phyloP scores from a whole-genome alignment of 1,140 invertebrate species.

The Delia radicum region DNA sequence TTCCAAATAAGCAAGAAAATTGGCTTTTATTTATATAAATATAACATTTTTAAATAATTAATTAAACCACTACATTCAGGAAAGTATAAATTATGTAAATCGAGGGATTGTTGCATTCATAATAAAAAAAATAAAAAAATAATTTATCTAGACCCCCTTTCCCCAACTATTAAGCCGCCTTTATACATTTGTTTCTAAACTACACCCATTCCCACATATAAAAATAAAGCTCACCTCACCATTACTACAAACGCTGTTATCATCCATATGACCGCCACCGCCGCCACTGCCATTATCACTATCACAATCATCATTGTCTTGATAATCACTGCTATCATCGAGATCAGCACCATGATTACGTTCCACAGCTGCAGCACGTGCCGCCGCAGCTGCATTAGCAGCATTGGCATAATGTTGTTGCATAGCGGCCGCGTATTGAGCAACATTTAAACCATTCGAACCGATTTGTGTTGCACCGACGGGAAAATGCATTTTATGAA shows the following conservation, averaged over 20 bases:
- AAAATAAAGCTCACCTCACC: conserved; percentile 56
- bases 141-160: neutral
- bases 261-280: conserved; percentile 45
- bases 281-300: conserved; percentile 45
- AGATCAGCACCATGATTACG: conserved; percentile 32
- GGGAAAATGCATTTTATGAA: conserved; percentile 33
- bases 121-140: too few relatives aligned
- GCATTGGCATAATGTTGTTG: conserved; percentile 51
- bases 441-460: conserved; percentile 47
- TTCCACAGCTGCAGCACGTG: conserved; percentile 32
- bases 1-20: too few relatives aligned
- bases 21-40: too few relatives aligned
- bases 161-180: neutral
- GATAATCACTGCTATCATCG: conserved; percentile 51
- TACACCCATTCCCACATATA: conserved; percentile 29
- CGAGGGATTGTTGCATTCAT: too few relatives aligned
- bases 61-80: too few relatives aligned
- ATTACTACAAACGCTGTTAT: conserved; percentile 57
- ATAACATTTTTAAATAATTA: too few relatives aligned
- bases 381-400: conserved; percentile 41
- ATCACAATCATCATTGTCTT: conserved; percentile 52
- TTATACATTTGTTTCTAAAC: neutral
- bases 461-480: conserved; percentile 37
- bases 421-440: conserved; percentile 51
- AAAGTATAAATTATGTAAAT: too few relatives aligned